These are phyloP conservation scores for Athalia rosae DNA, from an alignment of 2,888 invertebrate genomes.

Conservation along the genomic window DNA sequence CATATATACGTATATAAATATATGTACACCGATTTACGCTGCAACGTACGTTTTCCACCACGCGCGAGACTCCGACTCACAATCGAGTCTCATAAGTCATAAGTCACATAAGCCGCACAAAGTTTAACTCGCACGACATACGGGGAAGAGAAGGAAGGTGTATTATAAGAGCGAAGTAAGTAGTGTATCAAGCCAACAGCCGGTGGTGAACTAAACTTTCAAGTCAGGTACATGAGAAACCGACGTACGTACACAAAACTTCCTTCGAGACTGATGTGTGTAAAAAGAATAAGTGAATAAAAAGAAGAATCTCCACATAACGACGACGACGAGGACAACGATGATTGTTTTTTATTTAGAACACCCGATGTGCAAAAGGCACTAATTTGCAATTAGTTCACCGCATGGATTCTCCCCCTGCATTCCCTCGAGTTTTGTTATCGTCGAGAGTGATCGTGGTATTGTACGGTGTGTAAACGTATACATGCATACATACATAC, in stretches of 20 bases:
- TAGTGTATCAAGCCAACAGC: neutral
- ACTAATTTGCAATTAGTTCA: constrained; percentile 52
- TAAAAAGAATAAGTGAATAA: neutral
- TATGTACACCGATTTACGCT: neutral
- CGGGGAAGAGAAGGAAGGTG: neutral
- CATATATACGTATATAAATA: neutral
- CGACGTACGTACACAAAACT: neutral
- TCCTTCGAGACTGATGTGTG: too few relatives aligned
- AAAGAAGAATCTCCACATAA: neutral
- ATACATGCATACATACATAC: neutral
- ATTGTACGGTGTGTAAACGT: constrained; percentile 12
- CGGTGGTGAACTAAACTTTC: constrained; percentile 18
- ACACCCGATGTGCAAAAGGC: constrained; percentile 22
- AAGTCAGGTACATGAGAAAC: constrained; percentile 14
- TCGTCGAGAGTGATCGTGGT: constrained; percentile 1
- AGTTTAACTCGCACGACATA: neutral
- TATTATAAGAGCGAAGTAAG: neutral
- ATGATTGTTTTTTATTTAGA: too few relatives aligned
- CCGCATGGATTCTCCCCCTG: constrained; percentile 42
- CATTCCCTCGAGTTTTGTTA: constrained; percentile 44
- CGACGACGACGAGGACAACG: too few relatives aligned
- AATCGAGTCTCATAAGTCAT: too few relatives aligned
- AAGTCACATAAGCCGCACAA: neutral
- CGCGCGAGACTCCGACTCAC: too few relatives aligned
- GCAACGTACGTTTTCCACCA: too few relatives aligned